phyloP scores from a whole-genome alignment of 53 echinoderm and acorn worm genomes.

The Temnopleurus reevesii region DNA sequence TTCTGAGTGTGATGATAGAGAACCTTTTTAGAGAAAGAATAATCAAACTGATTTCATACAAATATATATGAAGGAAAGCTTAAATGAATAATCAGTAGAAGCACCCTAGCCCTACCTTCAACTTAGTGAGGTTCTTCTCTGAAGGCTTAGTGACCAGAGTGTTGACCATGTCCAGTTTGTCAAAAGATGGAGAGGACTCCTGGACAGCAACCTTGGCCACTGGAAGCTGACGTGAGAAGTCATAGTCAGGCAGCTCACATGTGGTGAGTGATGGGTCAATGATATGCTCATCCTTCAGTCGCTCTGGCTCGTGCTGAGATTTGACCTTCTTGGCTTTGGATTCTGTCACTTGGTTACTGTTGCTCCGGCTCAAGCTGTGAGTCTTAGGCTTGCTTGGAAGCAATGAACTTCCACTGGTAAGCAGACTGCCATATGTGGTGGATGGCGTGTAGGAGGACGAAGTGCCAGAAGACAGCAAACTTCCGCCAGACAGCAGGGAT shows the following conservation, averaged over 20 bases:
- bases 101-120: conserved; percentile 22
- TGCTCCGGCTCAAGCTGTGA: neutral
- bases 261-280: conserved; percentile 33
- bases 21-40: too few relatives aligned
- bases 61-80: too few relatives aligned
- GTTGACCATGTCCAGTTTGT: neutral
- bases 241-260: conserved; percentile 45
- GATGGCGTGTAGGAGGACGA: neutral
- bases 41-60: too few relatives aligned
- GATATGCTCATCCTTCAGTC: neutral
- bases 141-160: neutral
- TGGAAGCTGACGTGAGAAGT: conserved; percentile 52
- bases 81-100: neutral
- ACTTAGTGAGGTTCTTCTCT: neutral
- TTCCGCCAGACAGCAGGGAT: neutral
- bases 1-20: too few relatives aligned
- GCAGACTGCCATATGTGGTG: neutral
- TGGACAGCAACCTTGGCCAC: neutral
- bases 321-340: conserved; percentile 50
- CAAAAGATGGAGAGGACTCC: neutral
- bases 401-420: neutral
- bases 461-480: neutral
- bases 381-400: neutral
- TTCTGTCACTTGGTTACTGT: neutral
- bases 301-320: neutral